Evolutionary conservation across 2,888 invertebrate species (phyloP), one percentile per base, ranked within the genome.

Genomic region (Apotomis capreana): DNA sequence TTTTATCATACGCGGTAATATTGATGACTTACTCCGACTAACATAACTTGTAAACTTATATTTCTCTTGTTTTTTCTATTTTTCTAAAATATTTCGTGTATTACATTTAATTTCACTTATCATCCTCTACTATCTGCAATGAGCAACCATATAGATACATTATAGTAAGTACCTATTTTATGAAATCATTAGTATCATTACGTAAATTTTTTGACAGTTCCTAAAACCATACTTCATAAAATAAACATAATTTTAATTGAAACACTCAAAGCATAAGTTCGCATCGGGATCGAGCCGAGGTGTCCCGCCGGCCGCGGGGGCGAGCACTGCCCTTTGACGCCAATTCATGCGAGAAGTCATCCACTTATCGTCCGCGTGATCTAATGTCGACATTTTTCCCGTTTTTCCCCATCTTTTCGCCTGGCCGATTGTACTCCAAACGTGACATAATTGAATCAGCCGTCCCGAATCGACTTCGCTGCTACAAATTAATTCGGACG

Each of bases 301-400:
- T 15, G 40, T 44, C 70, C 63, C 58, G 70, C 74, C 75, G 74
- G 71, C 74, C 77, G 78, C 76, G 79, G 79, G 76, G 78, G 77
- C 76, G 77, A 72, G 83, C 90, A 89, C 85, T 85, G 87, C 91
- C 89, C 92, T 93, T 93, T 93, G 92, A 90, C 87, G 81, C 80
- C 84, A 87, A 91, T 82, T 89, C 92, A 91, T 92, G 92, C 92
- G 92, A 85, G 86, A 89, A 89, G 89, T 92, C 90, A 92, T 92
- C 90, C 92, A 90, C 90, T 92, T 91, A 90, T 88, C 88, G 87
- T 85, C 87, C 86, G 84, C 88, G 86, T 87, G 89, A 92, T 92
- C 91, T 89, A 88, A 87, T 88, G 86, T 84, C 83, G 88, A 86
- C 87, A 89, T 92, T 93, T 93, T 93, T 93, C 89, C 84, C 89